Percentiles rank a stretch among this genome's conserved stretches.
These are phyloP conservation scores for Oscheius myriophilus DNA, from an alignment of 2,888 invertebrate genomes.

Conservation along the genomic window DNA sequence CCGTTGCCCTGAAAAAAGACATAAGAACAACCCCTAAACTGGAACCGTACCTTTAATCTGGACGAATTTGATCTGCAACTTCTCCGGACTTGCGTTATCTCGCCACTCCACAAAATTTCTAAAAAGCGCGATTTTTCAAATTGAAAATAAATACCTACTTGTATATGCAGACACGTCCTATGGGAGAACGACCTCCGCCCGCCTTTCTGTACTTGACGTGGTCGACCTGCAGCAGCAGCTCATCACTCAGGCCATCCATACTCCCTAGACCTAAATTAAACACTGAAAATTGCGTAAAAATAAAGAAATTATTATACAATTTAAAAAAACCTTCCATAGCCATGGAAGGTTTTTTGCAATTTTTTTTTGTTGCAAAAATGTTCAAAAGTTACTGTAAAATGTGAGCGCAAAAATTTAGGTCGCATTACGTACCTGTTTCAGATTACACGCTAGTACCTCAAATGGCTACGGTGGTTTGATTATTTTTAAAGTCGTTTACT, in stretches of 20 bases:
- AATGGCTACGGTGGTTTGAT: no score
- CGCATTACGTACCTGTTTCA: no score
- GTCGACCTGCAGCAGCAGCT: conserved; percentile 51
- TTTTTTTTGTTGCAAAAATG: not conserved
- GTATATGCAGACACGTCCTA: conserved; percentile 57
- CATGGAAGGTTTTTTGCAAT: not conserved
- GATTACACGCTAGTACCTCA: no score
- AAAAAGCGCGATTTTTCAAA: conserved; percentile 1
- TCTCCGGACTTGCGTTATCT: conserved; percentile 50
- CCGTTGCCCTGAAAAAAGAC: conserved; percentile 83
- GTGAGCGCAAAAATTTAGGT: no score
- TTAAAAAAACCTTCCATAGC: not conserved
- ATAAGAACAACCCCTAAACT: not conserved
- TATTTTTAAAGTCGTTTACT: no score
- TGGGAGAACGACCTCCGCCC: conserved; percentile 63
- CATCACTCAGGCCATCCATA: conserved; percentile 20
- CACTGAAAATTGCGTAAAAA: not conserved
- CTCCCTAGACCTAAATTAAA: not conserved
- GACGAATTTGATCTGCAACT: conserved; percentile 53
- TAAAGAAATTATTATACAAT: not conserved
- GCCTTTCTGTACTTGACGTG: conserved; percentile 65
- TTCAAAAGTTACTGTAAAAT: not conserved
- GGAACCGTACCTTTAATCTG: conserved; percentile 61
- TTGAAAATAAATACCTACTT: conserved; percentile 23
- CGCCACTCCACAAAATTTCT: conserved; percentile 66